Conservation (phyloP, 1,140 invertebrate species). For the Magallana ariakensis region DNA sequence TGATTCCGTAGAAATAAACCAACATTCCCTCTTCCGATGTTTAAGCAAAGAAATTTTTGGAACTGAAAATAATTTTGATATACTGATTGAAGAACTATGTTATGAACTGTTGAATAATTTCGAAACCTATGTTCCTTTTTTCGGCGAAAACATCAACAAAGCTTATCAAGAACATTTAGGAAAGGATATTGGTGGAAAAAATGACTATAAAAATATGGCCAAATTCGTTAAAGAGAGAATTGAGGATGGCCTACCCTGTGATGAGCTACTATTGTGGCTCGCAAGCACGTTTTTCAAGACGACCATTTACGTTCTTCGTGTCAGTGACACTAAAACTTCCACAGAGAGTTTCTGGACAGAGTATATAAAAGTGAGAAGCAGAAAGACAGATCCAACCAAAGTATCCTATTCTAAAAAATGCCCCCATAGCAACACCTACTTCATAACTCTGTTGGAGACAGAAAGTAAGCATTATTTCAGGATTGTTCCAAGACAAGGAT, state of each 20-base stretch:
- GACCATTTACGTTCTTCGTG: conserved; percentile 13
- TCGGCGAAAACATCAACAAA: neutral
- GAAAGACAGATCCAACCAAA: neutral
- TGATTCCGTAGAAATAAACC: neutral
- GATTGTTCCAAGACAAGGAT: conserved; percentile 18
- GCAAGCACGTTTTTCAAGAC: conserved; percentile 29
- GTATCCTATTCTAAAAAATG: neutral
- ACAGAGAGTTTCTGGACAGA: conserved; percentile 21
- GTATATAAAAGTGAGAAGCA: neutral
- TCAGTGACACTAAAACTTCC: neutral
- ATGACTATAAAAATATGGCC: neutral
- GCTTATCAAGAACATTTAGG: neutral
- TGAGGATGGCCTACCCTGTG: conserved; percentile 16
- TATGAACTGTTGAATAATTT: conserved; percentile 37
- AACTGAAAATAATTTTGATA: conserved; percentile 26
- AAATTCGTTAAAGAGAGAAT: neutral
- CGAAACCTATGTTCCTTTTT: neutral
- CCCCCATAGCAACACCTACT: neutral
- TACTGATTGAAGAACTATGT: conserved; percentile 28
- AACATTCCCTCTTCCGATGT: conserved; percentile 42
- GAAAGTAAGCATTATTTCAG: conserved; percentile 35
- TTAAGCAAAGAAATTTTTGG: conserved; percentile 54
- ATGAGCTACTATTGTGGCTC: neutral
- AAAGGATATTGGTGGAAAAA: neutral
- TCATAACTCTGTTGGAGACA: conserved; percentile 5